Evolutionary conservation across 2,797 vertebrate genomes (phyloP).

Genomic region (Meriones psammophilus): DNA sequence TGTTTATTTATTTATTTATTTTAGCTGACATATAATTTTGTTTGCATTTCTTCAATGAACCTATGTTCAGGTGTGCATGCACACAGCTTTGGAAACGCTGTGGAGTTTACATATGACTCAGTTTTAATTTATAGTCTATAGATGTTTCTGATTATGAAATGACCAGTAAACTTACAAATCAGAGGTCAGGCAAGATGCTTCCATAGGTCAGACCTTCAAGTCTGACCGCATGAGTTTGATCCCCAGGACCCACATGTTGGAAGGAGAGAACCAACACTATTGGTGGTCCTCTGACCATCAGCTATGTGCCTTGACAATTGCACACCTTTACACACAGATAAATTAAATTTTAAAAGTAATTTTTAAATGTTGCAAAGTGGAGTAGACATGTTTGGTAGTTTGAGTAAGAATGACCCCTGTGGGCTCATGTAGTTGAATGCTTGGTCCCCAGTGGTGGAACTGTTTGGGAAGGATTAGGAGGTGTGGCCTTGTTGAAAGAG

Average conservation of each 20-base stretch:
- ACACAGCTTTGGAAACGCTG: not conserved
- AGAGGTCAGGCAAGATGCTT: not conserved
- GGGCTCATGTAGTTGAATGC: not conserved
- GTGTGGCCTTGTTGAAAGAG: not conserved
- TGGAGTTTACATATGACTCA: slow-evolving; percentile 39
- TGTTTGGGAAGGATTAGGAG: not conserved
- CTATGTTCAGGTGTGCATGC: not conserved
- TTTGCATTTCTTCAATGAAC: slow-evolving; percentile 45
- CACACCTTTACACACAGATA: not conserved
- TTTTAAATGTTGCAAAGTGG: not conserved
- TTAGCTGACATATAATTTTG: slow-evolving; percentile 34
- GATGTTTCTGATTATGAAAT: slow-evolving; percentile 55
- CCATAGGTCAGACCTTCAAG: not conserved
- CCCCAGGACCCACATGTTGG: not conserved
- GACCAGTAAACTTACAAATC: slow-evolving; percentile 34
- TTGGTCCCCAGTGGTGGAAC: not conserved
- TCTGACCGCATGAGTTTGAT: not conserved
- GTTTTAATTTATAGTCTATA: not conserved
- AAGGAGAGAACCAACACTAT: not conserved
- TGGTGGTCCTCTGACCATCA: not conserved
- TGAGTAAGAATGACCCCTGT: too few species aligned
- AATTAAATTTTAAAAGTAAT: not conserved
- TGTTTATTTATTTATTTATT: too few species aligned
- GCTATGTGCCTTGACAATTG: not conserved
- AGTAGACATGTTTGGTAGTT: not conserved